Evolutionary conservation across 2,797 vertebrate species (phyloP).

Genomic region (Pogonophryne albipinna): DNA sequence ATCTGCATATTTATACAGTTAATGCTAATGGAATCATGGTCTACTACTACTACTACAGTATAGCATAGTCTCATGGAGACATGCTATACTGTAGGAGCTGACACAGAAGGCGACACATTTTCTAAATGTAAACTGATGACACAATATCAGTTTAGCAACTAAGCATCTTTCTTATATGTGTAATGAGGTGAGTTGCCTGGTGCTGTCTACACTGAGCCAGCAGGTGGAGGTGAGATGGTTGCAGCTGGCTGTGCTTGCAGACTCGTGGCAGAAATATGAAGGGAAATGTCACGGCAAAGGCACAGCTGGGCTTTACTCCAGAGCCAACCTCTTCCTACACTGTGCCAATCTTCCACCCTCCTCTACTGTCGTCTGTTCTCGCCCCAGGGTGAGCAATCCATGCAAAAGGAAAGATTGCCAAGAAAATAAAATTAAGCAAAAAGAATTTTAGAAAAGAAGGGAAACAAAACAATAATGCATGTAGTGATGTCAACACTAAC

Average conservation of each 20-base stretch:
- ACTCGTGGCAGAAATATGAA: constrained; percentile 54
- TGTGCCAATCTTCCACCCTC: constrained; percentile 70
- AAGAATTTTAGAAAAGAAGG: constrained; percentile 53
- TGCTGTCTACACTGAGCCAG: constrained; percentile 65
- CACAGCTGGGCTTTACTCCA: constrained; percentile 68
- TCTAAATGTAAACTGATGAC: constrained; percentile 26
- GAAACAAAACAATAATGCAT: constrained; percentile 69
- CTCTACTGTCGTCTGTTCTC: constrained; percentile 77
- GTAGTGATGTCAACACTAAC: constrained; percentile 74
- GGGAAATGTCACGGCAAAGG: constrained; percentile 58
- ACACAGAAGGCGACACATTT: constrained; percentile 39
- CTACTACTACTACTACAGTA: constrained; percentile 25
- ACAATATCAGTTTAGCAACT: constrained; percentile 30
- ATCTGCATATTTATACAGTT: constrained; percentile 33
- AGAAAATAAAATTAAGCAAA: constrained; percentile 72
- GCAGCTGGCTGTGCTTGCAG: constrained; percentile 56
- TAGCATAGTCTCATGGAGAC: constrained; percentile 17
- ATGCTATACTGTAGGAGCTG: constrained; percentile 26
- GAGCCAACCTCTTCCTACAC: constrained; percentile 69
- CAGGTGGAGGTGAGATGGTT: constrained; percentile 66
- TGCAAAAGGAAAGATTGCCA: constrained; percentile 82
- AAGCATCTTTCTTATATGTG: constrained; percentile 57
- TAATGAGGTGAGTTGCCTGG: constrained; percentile 36
- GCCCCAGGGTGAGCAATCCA: constrained; percentile 77
- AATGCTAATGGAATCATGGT: constrained; percentile 11